Base-by-base conservation (phyloP, 2,888 invertebrate species). In the Diaprepes abbreviatus region DNA sequence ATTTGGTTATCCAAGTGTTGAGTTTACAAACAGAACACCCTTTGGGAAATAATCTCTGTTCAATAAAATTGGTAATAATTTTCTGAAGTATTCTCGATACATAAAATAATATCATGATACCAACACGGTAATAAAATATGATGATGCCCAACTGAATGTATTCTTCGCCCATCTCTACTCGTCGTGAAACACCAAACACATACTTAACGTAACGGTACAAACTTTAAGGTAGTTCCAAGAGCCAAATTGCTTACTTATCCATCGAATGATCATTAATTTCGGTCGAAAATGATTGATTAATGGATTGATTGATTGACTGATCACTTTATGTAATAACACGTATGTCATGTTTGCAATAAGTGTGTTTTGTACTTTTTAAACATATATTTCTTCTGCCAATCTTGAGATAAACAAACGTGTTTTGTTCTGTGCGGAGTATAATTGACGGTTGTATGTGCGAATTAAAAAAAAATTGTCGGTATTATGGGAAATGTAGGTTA, bases 231-330 rank as follows among this genome's bases (percentile, higher is more conserved):
- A 45, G 31, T 31, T 48, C 33, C 33, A 60, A 28, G 45, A 36
- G 48, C 57, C 38, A 58, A 66, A 57, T 66, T 66, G 66, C 66
- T 66, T 50, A 66, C 66, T 66, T 67, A 67, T 67, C 62, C 67
- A 35, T 36, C 31, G 54, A 55, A 55, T 67, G 55, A 62, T 67
- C 67, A 67, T 67, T 60, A 66, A 66, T 66, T 66, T 62, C 43
- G 24, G 40, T 35, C 35, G 31, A 62, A 55, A 52, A 35, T 59
- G 66, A 66, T 66, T 66, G 60, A 66, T 66, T 66, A 60, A 60
- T 66, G 66, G 19, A 50, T 40, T 40, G 66, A 59, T 59, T 66
- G 66, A 66, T 66, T 54, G 66, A 66, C 66, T 59, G 66, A 50
- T 59, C 59, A 58, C 66, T 66, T 54, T 52, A 52, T 66, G 40